Evolutionary conservation across 2,113 vertebrate genomes (phyloP).

Genomic region (Pygoscelis adeliae): DNA sequence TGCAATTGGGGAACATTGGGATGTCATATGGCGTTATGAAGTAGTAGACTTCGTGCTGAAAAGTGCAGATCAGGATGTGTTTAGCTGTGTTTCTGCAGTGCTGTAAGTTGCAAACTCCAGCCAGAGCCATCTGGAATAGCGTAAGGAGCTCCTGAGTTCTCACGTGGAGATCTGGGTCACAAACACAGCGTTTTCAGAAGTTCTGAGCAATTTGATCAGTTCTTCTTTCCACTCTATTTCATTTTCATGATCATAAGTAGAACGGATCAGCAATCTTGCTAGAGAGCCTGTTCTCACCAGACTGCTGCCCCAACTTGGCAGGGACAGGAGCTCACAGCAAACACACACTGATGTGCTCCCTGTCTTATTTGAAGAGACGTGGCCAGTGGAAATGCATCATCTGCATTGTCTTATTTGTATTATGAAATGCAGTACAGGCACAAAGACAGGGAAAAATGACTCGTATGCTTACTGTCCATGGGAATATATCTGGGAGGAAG

Average conservation of each 20-base stretch:
- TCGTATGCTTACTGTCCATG: background rate
- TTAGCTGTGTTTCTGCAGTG: background rate
- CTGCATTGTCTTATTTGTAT: background rate
- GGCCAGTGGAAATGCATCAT: accelerated
- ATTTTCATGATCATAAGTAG: accelerated
- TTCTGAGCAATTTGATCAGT: background rate
- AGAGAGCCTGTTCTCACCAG: background rate
- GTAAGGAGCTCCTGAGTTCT: background rate
- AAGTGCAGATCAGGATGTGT: background rate
- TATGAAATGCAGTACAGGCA: background rate
- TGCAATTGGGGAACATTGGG: accelerated
- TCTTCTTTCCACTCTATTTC: background rate
- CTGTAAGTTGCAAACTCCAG: background rate
- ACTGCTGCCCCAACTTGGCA: background rate
- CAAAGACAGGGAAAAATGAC: background rate
- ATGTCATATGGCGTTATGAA: accelerated
- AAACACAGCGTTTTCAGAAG: background rate
- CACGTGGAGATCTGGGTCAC: background rate
- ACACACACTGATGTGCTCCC: accelerated
- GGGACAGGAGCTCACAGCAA: background rate
- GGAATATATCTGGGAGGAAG: background rate
- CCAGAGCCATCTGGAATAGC: background rate
- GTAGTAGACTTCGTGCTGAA: background rate
- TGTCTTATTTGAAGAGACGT: accelerated
- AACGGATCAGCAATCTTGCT: background rate